A percentile compares a stretch with the other conserved stretches of the same genome.
Conservation (phyloP, 64 coral and sea anemone species). For the Cladopsammia gracilis region DNA sequence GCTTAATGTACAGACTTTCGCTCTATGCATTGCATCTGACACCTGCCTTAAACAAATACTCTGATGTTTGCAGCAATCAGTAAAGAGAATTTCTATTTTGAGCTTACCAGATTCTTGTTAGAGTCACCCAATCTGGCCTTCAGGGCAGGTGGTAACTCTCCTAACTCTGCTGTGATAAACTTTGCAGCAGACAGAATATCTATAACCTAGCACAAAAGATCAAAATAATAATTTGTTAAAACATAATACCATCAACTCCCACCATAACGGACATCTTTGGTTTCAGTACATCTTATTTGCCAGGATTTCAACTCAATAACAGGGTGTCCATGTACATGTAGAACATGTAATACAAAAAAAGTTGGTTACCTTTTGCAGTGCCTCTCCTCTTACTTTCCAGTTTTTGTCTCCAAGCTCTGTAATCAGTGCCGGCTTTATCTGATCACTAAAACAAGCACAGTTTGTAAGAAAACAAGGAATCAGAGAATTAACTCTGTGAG, state of each 20-base stretch:
- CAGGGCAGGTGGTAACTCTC: slow-evolving; percentile 84
- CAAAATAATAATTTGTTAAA: background rate
- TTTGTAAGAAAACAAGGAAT: no score
- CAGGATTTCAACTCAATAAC: no score
- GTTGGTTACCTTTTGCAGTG: slow-evolving; percentile 88
- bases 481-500: no score
- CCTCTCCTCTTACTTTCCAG: slow-evolving; percentile 98
- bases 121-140: slow-evolving; percentile 97
- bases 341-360: background rate
- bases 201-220: slow-evolving; percentile 60
- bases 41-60: no score
- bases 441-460: slow-evolving; percentile 57
- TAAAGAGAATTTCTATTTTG: background rate
- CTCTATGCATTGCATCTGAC: no score
- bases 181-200: slow-evolving; percentile 86
- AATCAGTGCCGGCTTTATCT: slow-evolving; percentile 86
- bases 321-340: no score
- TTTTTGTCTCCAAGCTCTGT: slow-evolving; percentile 93
- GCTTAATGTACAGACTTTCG: no score
- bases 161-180: slow-evolving; percentile 90
- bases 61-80: background rate
- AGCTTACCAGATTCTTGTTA: slow-evolving; percentile 97
- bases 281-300: no score
- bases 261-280: no score
- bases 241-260: no score